Base-by-base conservation (phyloP, 2,888 invertebrate genomes). In the Dynastes tityus region DNA sequence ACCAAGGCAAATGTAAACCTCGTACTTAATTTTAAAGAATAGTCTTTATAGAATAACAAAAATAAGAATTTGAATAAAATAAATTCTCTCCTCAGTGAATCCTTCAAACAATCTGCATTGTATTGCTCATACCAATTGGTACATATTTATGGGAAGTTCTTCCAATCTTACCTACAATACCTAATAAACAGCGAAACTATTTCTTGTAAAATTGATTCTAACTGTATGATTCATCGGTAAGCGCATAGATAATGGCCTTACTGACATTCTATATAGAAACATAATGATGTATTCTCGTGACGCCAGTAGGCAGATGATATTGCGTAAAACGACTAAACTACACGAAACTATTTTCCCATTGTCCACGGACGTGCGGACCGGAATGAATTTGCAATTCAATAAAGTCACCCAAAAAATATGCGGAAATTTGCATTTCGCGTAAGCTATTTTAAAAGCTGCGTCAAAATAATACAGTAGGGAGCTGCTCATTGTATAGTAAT, bases 371-470 rank as follows among this genome's bases (percentile, higher is more conserved):
- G 53, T 45, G 67, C 37, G 27, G 70, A 13, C 40, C 11, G 32
- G 71, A 71, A 77, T 77, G 71, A 64, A 77, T 77, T 77, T 77
- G 71, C 77, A 77, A 70, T 71, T 37, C 40, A 71, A 77, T 71
- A 71, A 77, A 58, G 9, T 64, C 58, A 27, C 9, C 63, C 27
- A 32, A 70, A 64, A 51, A 40, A 49, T 9, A 16, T 27, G 22
- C 49, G 40, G 64, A 67, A 29, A 73, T 73, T 73, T 58, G 58
- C 71, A 40, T 58, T 22, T 6, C 40, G 40, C 58, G 45, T 9
- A 22, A 22, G 55, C 27, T 22, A 37, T 73, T 58, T 58, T 58
- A 73, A 73, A 58, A 73, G 55, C 29, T 58, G 27, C 73, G 55
- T 16, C 58, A 58, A 73, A 58, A 11, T 22, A 32, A 73, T 40